Evolutionary conservation across 1,140 invertebrate genomes (phyloP).

Genomic region (Ruditapes philippinarum): DNA sequence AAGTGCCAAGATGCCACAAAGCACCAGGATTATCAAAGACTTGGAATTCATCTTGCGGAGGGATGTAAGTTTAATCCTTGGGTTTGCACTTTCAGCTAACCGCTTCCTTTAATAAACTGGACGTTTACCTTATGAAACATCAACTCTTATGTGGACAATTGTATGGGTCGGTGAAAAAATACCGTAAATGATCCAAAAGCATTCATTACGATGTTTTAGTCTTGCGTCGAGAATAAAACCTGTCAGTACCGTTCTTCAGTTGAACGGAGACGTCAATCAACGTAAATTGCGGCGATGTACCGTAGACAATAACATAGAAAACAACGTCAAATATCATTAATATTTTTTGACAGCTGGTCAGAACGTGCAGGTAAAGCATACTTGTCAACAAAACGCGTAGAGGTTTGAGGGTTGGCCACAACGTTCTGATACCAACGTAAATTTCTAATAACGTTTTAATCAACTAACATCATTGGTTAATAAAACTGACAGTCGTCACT

Average conservation of each 20-base stretch:
- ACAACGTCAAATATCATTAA: neutral
- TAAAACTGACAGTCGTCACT: too few species aligned
- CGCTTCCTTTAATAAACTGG: neutral
- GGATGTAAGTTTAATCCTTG: neutral
- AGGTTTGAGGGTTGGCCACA: neutral
- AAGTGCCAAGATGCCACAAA: conserved; percentile 20
- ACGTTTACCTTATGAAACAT: neutral
- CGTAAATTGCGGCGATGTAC: neutral
- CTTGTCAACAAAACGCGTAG: neutral
- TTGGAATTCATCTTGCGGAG: conserved; percentile 27
- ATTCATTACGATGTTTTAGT: neutral
- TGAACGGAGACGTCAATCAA: conserved; percentile 27
- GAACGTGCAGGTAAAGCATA: neutral
- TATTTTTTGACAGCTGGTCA: neutral
- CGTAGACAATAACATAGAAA: neutral
- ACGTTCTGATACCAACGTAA: too few species aligned
- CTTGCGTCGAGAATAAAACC: neutral
- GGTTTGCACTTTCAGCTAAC: neutral
- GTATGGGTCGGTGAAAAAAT: neutral
- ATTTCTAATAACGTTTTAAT: too few species aligned
- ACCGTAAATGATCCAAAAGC: neutral
- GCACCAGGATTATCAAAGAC: conserved; percentile 17
- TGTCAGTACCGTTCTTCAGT: neutral
- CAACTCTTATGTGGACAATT: conserved; percentile 8
- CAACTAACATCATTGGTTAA: too few species aligned